Percentiles rank a stretch among this genome's conserved stretches.
phyloP scores from a whole-genome alignment of 2,888 invertebrate genomes.

The Sphaerophoria taeniata region DNA sequence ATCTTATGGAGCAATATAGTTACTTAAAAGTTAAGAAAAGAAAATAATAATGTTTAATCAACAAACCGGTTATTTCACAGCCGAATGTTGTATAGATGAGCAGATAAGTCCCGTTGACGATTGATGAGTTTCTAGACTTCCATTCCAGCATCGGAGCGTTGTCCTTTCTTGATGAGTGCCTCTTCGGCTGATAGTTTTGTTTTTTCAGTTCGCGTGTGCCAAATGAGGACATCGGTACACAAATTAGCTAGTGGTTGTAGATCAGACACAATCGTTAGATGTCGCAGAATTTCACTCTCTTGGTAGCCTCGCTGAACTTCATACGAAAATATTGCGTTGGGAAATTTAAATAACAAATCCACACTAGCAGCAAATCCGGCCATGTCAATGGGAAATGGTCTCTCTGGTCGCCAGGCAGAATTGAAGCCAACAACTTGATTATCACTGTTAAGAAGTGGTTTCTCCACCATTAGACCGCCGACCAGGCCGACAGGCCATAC shows the following conservation, averaged over 20 bases:
- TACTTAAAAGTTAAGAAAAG: too few relatives aligned
- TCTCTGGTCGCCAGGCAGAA: constrained; percentile 93
- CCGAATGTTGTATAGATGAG: constrained; percentile 48
- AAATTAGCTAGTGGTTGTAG: constrained; percentile 95
- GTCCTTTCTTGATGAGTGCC: constrained; percentile 83
- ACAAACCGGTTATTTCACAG: constrained; percentile 42
- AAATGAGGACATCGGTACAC: constrained; percentile 97
- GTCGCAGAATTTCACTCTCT: constrained; percentile 92
- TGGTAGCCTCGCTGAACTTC: constrained; percentile 94
- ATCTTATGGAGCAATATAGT: neutral
- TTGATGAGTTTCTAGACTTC: constrained; percentile 83
- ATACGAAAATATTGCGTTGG: constrained; percentile 91
- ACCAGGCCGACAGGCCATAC: constrained; percentile 98
- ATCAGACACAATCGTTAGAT: constrained; percentile 88
- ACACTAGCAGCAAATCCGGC: constrained; percentile 97
- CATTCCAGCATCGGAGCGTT: constrained; percentile 85
- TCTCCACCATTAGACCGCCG: constrained; percentile 96
- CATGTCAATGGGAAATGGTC: constrained; percentile 99
- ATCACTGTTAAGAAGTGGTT: constrained; percentile 89
- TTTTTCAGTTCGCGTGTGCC: constrained; percentile 98
- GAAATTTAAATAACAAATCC: constrained; percentile 87
- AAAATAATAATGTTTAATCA: neutral
- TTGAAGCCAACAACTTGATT: constrained; percentile 85
- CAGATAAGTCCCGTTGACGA: neutral
- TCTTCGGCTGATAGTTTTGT: constrained; percentile 90